Percentiles rank a stretch among this genome's conserved stretches.
Conservation (phyloP, 92 coral and sea anemone species). For the Montipora capitata region DNA sequence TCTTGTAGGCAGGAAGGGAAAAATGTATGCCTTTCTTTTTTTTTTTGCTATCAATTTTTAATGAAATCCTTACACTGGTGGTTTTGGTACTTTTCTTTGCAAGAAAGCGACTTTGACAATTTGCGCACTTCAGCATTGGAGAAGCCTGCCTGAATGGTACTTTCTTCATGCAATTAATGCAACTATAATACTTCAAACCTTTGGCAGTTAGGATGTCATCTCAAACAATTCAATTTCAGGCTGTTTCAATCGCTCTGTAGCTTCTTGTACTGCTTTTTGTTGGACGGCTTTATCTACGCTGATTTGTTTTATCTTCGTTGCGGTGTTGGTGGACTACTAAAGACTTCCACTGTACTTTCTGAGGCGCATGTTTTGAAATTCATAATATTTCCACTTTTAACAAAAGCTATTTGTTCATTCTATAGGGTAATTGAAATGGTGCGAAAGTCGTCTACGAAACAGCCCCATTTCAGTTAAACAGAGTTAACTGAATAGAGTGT, state of each 20-base stretch:
- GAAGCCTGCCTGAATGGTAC: conserved; percentile 71
- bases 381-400: conserved; percentile 37
- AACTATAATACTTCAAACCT: conserved; percentile 53
- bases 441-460: conserved; percentile 56
- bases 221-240: background rate
- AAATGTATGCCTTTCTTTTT: conserved; percentile 42
- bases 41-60: background rate
- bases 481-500: too few relatives aligned
- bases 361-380: conserved; percentile 55
- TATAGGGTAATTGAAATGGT: conserved; percentile 50
- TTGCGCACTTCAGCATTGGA: conserved; percentile 59
- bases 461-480: too few relatives aligned
- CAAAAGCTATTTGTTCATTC: conserved; percentile 50
- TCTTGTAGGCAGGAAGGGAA: conserved; percentile 47
- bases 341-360: conserved; percentile 19
- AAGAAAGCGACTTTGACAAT: conserved; percentile 59
- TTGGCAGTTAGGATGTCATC: conserved; percentile 36
- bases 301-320: background rate
- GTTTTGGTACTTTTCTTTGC: conserved; percentile 51
- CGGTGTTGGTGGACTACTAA: background rate
- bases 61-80: conserved; percentile 29
- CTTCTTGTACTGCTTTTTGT: background rate
- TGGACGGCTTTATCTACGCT: background rate
- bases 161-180: conserved; percentile 67
- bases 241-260: background rate